These are phyloP conservation scores for Macrostomum lignano DNA, from an alignment of 1,140 invertebrate genomes.

Conservation along the genomic window DNA sequence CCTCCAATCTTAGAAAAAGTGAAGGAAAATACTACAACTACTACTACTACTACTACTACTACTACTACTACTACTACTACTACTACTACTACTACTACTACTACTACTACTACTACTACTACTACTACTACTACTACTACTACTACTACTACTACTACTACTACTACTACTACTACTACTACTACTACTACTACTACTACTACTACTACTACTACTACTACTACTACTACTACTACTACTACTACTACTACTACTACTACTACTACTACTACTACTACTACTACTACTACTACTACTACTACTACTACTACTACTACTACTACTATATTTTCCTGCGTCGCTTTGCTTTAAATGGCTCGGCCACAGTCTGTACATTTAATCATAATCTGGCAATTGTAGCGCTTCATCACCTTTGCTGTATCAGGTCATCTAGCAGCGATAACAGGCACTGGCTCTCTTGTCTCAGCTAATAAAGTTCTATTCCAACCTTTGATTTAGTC, in stretches of 20 bases:
- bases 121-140: constrained; percentile 7
- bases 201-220: background rate
- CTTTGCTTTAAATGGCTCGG: no score
- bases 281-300: constrained; percentile 7
- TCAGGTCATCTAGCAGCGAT: no score
- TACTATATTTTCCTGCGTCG: background rate
- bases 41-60: constrained; percentile 7
- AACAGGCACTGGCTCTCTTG: no score
- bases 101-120: constrained; percentile 6
- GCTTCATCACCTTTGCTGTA: no score
- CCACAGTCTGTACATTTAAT: no score
- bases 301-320: constrained; percentile 7
- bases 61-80: constrained; percentile 8
- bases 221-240: constrained; percentile 7
- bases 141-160: constrained; percentile 6
- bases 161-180: background rate
- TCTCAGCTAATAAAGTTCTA: no score
- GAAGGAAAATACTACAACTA: constrained; percentile 6
- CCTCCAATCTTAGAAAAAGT: constrained; percentile 6
- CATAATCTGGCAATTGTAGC: no score
- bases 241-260: constrained; percentile 9
- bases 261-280: constrained; percentile 7
- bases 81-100: constrained; percentile 8
- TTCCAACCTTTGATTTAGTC: no score
- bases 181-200: background rate